Percentiles rank a stretch among this genome's conserved stretches.
These are phyloP conservation scores for Donacobius atricapilla DNA, from an alignment of 2,113 vertebrate genomes.

Conservation along the genomic window DNA sequence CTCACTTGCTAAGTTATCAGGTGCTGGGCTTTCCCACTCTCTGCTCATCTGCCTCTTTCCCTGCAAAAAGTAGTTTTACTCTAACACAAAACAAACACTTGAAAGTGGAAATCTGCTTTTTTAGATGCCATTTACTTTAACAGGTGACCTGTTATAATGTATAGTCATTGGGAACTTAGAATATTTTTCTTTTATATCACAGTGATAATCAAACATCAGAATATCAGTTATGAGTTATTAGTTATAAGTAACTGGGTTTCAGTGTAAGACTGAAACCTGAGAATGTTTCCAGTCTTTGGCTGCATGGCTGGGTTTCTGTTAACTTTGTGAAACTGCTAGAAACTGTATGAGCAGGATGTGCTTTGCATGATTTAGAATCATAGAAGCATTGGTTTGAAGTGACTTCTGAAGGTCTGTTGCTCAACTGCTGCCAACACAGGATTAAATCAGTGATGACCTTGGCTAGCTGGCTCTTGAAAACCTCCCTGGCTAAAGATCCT, in stretches of 20 bases:
- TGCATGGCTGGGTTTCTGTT: background rate
- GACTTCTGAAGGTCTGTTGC: background rate
- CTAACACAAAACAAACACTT: background rate
- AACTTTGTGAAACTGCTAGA: background rate
- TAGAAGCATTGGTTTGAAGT: background rate
- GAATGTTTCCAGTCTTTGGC: background rate
- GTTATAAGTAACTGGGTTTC: background rate
- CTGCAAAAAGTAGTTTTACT: background rate
- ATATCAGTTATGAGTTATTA: background rate
- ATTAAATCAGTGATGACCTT: background rate
- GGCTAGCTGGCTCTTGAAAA: background rate
- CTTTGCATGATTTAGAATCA: background rate
- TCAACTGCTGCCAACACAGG: background rate
- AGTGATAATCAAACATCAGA: background rate
- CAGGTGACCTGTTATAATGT: background rate
- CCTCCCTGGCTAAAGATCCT: background rate
- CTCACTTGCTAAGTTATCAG: background rate
- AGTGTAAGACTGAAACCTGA: background rate
- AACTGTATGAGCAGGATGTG: background rate
- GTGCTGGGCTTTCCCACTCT: background rate
- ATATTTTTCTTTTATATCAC: background rate
- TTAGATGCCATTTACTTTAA: background rate
- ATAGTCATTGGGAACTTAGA: background rate
- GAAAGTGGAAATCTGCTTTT: background rate
- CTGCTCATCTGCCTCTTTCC: background rate